Evolutionary conservation across 2,888 invertebrate genomes (phyloP), one percentile per base, ranked within the genome.

Genomic region (Chironomus riparius): DNA sequence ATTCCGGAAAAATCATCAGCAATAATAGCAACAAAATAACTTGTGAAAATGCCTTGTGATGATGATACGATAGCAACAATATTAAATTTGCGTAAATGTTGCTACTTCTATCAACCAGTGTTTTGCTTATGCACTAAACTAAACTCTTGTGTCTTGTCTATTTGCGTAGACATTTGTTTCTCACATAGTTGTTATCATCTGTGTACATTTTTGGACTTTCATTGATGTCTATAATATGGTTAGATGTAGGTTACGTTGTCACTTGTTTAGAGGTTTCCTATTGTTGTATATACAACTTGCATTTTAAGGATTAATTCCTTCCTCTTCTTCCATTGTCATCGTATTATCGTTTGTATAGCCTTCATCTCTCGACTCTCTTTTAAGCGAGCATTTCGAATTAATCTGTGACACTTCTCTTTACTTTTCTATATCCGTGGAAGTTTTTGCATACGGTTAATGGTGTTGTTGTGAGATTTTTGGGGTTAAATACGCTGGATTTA

Each of bases 201-300:
- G 65, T 65, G 65, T 65, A 21, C 48, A 47, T n/a, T 47, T 68
- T 65, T 47, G 22, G n/a, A 15, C 28, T 22, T 38, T 38, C 47
- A 18, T 47, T 65, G 47, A 28, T 74, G 74, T 74, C 74, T 74
- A 74, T 74, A 65, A 74, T 68, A 47, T 68, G 74, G 74, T 74
- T 74, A 68, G 38, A 38, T 74, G 47, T 74, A 74, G 76, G 76
- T 76, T 76, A 76, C 76, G 69, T 78, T 79, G 79, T 78, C 79
- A 79, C 78, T 79, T 79, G 78, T 78, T 79, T 78, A 76, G 77
- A 77, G 78, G 78, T 79, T 79, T 79, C 79, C 77, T 77, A 28
- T 38, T 22, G 15, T 38, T 68, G 13, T 24, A 18, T 6, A 18
- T 50, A 15, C 18, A 18, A 56, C n/a, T 56, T 56, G 56, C 56